Base-by-base conservation (phyloP, 2,113 vertebrate genomes). In the Elgaria multicarinata region DNA sequence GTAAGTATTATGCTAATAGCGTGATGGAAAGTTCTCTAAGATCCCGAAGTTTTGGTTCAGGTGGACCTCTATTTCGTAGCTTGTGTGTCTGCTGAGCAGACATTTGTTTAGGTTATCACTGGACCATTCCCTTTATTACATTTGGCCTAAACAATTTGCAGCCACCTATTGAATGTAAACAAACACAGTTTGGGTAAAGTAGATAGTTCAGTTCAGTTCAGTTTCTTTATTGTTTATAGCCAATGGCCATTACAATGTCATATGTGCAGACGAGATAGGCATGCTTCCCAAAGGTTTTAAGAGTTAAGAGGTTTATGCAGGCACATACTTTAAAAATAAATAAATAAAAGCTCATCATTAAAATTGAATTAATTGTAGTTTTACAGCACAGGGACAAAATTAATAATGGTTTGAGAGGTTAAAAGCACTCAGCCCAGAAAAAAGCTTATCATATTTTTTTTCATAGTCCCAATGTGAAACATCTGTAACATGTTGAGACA, bases 1-100 rank as follows among this genome's bases (percentile, higher is more conserved):
- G 99, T 99, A 97, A 96, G 99, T 98, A 92, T 80, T 1, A 0
- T 0, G 0, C 1, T 66, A 66, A 86, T 78, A 74, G 71, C 53
- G 74, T 44, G 39, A 67, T 83, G 18, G 46, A n/a, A 89, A 83
- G 24, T 53, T 50, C 22, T 85, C 33, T 72, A 83, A 67, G 64
- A 10, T 28, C 2, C 26, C 8, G 28, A 42, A 81, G 82, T 8
- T 50, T 67, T 44, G 71, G 71, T 81, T 36, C 67, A 91, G 64
- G 75, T 91, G 88, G 66, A 90, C 39, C 18, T 10, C 76, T 82
- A n/a, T 12, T 7, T 0, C 0, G 46, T 82, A n/a, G 2, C 58
- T 83, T 46, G 28, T 74, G 55, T 1, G 0, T 85, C n/a, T 90
- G 77, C 22, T 83, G 42, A 75, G 24, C 0, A 0, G n/a, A 28